phyloP scores from a whole-genome alignment of 2,888 invertebrate species.

The Atethmia centrago region DNA sequence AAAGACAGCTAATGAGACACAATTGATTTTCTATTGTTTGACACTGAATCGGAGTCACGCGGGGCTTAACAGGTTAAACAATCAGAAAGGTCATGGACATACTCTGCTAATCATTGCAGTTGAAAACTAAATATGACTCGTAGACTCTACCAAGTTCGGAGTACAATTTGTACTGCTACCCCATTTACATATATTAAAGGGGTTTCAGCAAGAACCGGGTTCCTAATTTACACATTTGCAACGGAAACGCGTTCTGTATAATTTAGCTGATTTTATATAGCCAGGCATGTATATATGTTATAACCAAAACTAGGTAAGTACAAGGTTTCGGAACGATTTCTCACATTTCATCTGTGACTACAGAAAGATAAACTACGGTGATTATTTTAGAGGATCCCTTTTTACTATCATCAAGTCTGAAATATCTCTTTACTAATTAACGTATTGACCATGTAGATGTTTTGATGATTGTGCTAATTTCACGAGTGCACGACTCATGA shows the following conservation, averaged over 20 bases:
- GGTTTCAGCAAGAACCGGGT: neutral
- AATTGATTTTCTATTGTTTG: too few relatives aligned
- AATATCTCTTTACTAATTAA: neutral
- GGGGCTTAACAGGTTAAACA: too few relatives aligned
- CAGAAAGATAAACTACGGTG: too few relatives aligned
- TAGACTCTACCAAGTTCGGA: neutral
- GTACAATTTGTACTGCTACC: neutral
- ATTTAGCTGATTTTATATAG: neutral
- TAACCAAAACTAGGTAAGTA: too few relatives aligned
- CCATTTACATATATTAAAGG: neutral
- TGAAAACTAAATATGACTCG: neutral
- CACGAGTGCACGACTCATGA: neutral
- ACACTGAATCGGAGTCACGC: too few relatives aligned
- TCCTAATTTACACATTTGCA: conserved; percentile 6
- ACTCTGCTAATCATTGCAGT: conserved; percentile 24
- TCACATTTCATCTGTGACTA: too few relatives aligned
- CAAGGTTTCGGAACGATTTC: too few relatives aligned
- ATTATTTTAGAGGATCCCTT: too few relatives aligned
- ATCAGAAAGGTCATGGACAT: conserved; percentile 28
- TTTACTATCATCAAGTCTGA: neutral
- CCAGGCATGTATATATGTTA: too few relatives aligned
- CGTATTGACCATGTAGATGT: neutral
- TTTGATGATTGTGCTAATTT: conserved; percentile 3
- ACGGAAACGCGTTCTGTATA: neutral
- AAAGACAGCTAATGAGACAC: too few relatives aligned